phyloP scores from a whole-genome alignment of 2,113 vertebrate species.

The Sigmodon hispidus region DNA sequence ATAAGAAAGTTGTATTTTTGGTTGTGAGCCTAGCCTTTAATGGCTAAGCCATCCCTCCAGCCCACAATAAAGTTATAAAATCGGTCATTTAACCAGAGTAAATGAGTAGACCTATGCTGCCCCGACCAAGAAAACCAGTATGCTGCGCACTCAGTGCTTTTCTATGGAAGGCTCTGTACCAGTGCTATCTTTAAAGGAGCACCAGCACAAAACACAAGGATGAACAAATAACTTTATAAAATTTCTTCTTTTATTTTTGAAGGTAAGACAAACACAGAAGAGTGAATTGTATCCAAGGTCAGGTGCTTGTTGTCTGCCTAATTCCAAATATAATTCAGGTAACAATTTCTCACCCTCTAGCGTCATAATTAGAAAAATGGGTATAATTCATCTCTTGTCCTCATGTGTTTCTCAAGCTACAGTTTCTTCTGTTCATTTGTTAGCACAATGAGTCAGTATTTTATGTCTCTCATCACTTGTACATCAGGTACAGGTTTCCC shows the following conservation, averaged over 20 bases:
- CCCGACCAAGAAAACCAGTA: background rate
- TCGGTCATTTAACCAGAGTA: background rate
- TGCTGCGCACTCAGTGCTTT: background rate
- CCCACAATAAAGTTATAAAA: background rate
- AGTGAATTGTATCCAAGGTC: background rate
- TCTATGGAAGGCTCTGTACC: rapidly evolving
- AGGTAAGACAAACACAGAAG: background rate
- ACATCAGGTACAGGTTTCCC: background rate
- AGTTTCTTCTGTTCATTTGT: background rate
- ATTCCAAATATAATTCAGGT: background rate
- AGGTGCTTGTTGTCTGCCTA: background rate
- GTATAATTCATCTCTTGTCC: background rate
- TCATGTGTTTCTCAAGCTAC: background rate
- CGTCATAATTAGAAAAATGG: background rate
- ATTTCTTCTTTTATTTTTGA: background rate
- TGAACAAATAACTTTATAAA: background rate
- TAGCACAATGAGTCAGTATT: background rate
- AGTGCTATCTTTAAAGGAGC: background rate
- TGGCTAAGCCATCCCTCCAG: too few species aligned
- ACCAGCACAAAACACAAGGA: background rate
- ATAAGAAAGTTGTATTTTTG: background rate
- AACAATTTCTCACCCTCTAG: background rate
- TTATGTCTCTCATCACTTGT: background rate
- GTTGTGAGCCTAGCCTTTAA: too few species aligned
- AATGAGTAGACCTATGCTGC: background rate